phyloP scores from a whole-genome alignment of 2,888 invertebrate genomes.

The Phaedon cochleariae region DNA sequence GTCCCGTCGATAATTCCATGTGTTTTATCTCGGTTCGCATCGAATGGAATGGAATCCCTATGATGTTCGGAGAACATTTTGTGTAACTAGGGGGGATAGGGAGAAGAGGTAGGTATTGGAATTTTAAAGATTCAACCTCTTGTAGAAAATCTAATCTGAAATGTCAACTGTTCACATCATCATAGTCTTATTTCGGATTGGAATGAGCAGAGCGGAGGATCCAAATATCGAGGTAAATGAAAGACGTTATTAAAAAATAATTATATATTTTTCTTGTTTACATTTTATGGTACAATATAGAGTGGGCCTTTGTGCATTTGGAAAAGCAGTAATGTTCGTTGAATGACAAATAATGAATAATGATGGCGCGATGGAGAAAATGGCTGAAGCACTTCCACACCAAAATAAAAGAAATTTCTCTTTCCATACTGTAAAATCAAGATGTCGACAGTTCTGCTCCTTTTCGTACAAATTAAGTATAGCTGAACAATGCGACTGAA shows the following conservation, averaged over 20 bases:
- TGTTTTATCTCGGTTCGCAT: no score
- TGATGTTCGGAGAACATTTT: no score
- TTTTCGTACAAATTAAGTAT: slow-evolving; percentile 45
- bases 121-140: no score
- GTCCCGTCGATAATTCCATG: no score
- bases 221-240: no score
- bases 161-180: no score
- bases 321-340: slow-evolving; percentile 53
- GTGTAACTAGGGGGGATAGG: no score
- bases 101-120: no score
- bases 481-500: slow-evolving; percentile 38
- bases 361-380: slow-evolving; percentile 58
- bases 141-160: no score
- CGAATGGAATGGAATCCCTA: no score
- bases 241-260: slow-evolving; percentile 54
- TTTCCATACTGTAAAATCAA: slow-evolving; percentile 56
- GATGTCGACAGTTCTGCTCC: slow-evolving; percentile 54
- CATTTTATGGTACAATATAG: slow-evolving; percentile 55
- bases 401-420: slow-evolving; percentile 55
- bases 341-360: slow-evolving; percentile 56
- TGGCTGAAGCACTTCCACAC: slow-evolving; percentile 61
- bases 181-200: no score
- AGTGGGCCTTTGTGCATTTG: slow-evolving; percentile 49
- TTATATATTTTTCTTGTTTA: slow-evolving; percentile 55
- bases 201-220: no score